Percentiles rank a stretch among this genome's conserved stretches.
Evolutionary conservation across 2,888 invertebrate genomes (phyloP).

Genomic region (Hemaris fuciformis): DNA sequence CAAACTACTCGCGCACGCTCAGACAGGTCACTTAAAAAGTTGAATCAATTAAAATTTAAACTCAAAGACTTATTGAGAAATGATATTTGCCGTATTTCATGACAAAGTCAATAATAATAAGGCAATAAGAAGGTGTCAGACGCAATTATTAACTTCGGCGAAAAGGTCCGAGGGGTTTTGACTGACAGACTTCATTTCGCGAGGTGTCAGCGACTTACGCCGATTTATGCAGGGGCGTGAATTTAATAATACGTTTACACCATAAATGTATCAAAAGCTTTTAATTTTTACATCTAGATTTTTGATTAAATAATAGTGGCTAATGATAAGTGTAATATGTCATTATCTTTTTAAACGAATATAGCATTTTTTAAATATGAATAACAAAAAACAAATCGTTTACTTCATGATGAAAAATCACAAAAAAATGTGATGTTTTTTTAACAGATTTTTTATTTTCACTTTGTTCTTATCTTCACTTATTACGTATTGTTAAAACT

Average conservation of each 20-base stretch:
- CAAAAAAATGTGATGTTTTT: no score
- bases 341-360: not conserved
- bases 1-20: no score
- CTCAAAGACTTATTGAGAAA: not conserved
- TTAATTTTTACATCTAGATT: not conserved
- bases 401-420: no score
- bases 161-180: not conserved
- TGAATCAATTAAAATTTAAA: not conserved
- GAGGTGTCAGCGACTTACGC: not conserved
- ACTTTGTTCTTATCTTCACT: no score
- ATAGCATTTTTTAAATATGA: not conserved
- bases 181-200: not conserved
- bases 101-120: conserved; percentile 2
- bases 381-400: no score
- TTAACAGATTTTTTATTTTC: no score
- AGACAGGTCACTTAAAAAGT: not conserved
- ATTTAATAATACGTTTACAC: conserved; percentile 4
- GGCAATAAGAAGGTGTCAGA: not conserved
- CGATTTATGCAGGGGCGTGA: not conserved
- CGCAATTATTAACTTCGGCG: not conserved
- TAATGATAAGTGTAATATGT: not conserved
- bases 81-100: not conserved
- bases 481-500: no score
- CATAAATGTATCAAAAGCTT: not conserved
- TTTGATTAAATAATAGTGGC: not conserved